Evolutionary conservation across 2,888 invertebrate genomes (phyloP).

Genomic region (Xiphydria camelus): DNA sequence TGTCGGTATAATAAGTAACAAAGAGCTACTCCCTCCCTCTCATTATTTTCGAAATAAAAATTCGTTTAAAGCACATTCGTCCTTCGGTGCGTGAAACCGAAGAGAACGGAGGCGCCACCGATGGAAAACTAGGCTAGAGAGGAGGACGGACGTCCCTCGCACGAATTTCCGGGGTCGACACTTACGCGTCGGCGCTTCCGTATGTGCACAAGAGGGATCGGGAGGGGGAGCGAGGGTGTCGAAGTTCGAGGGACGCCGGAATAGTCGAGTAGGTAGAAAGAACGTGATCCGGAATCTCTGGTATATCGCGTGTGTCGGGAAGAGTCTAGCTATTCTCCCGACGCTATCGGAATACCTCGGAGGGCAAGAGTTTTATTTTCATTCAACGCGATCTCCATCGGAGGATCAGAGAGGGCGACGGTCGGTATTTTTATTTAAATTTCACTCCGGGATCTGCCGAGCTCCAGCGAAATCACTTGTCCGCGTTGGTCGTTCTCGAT

Average conservation of each 20-base stretch:
- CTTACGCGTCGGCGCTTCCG: too few relatives aligned
- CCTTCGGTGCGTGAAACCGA: too few relatives aligned
- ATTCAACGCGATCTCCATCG: too few relatives aligned
- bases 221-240: not conserved
- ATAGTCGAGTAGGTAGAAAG: constrained; percentile 34
- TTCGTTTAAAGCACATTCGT: too few relatives aligned
- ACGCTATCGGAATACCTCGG: not conserved
- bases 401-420: constrained; percentile 23
- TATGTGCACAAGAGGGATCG: constrained; percentile 3
- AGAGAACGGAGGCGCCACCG: too few relatives aligned
- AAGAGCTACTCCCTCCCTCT: too few relatives aligned
- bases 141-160: too few relatives aligned
- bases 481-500: too few relatives aligned
- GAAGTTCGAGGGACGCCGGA: constrained; percentile 7
- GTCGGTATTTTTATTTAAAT: constrained; percentile 48
- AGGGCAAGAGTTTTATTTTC: constrained; percentile 33
- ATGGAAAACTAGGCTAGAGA: too few relatives aligned
- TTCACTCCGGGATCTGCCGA: constrained; percentile 25
- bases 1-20: too few relatives aligned
- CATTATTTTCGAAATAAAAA: too few relatives aligned
- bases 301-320: constrained; percentile 36
- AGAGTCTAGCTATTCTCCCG: constrained; percentile 35
- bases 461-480: not conserved
- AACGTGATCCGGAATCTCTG: constrained; percentile 40
- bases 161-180: too few relatives aligned